These are phyloP conservation scores for Acanthis flammea DNA, from an alignment of 2,797 vertebrate species.

Conservation along the genomic window DNA sequence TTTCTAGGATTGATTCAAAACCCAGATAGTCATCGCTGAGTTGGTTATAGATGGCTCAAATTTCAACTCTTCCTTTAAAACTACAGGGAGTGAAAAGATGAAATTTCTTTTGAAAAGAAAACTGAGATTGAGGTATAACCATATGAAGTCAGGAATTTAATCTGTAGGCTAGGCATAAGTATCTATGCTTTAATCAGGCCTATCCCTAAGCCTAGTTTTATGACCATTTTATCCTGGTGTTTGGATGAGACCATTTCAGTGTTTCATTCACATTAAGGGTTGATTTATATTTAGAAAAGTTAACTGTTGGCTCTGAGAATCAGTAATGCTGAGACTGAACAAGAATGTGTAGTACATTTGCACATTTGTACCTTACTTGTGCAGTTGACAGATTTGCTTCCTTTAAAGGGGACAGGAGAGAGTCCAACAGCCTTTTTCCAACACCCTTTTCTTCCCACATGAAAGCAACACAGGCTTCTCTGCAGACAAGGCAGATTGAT, in stretches of 20 bases:
- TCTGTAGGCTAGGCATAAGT: neutral
- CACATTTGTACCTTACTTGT: neutral
- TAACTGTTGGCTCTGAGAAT: neutral
- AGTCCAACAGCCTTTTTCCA: rapidly evolving
- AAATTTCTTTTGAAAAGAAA: conserved; percentile 36
- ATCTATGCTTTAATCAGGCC: conserved; percentile 5
- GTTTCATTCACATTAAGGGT: neutral
- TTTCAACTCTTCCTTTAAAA: neutral
- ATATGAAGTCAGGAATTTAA: neutral
- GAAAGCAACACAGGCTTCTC: neutral
- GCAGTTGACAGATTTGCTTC: neutral
- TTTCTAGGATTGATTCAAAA: neutral
- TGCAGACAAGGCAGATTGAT: neutral
- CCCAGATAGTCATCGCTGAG: neutral
- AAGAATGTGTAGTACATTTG: neutral
- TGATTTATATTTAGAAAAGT: conserved; percentile 15
- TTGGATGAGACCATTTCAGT: neutral
- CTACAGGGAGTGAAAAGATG: neutral
- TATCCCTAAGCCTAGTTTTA: neutral
- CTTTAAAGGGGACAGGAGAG: neutral
- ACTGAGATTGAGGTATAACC: neutral
- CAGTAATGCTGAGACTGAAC: neutral
- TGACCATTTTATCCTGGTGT: neutral
- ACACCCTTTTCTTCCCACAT: neutral
- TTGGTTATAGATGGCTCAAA: neutral